A percentile compares a stretch with the other conserved stretches of the same genome.
Conservation (phyloP, 2,888 invertebrate species). For the Luffia ferchaultella region DNA sequence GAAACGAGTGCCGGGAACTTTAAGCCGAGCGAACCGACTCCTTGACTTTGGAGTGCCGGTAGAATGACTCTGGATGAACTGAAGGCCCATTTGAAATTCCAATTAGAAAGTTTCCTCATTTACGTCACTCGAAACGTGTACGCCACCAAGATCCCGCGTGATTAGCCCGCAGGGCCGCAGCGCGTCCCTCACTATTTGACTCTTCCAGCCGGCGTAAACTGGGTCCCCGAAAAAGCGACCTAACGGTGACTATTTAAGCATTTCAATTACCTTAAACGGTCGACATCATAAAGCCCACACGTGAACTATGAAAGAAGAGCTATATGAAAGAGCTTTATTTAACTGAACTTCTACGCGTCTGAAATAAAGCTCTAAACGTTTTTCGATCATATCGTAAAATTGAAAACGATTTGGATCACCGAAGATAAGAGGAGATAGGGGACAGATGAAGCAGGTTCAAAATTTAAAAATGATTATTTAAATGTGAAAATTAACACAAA, state of each 20-base stretch:
- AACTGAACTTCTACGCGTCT: no score
- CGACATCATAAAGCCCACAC: background rate
- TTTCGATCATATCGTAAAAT: no score
- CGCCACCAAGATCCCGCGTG: slow-evolving; percentile 4
- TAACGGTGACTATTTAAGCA: background rate
- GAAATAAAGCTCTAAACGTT: no score
- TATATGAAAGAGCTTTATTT: no score
- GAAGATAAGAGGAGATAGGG: no score
- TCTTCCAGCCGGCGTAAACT: background rate
- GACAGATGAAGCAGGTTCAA: no score
- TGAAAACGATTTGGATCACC: no score
- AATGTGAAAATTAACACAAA: no score
- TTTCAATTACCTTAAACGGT: background rate
- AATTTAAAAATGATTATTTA: no score
- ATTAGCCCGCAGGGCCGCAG: slow-evolving; percentile 2
- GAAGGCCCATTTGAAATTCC: slow-evolving; percentile 42
- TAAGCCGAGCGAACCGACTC: slow-evolving; percentile 5
- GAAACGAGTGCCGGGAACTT: slow-evolving; percentile 5
- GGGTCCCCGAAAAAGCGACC: background rate
- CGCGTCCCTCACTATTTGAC: background rate
- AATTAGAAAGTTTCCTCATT: slow-evolving; percentile 45
- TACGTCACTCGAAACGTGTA: slow-evolving; percentile 31
- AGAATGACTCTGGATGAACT: slow-evolving; percentile 46
- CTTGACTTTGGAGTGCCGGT: slow-evolving; percentile 42
- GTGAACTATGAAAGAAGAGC: no score